phyloP scores from a whole-genome alignment of 1,140 invertebrate species.

The Pseudachorutes palmiensis region DNA sequence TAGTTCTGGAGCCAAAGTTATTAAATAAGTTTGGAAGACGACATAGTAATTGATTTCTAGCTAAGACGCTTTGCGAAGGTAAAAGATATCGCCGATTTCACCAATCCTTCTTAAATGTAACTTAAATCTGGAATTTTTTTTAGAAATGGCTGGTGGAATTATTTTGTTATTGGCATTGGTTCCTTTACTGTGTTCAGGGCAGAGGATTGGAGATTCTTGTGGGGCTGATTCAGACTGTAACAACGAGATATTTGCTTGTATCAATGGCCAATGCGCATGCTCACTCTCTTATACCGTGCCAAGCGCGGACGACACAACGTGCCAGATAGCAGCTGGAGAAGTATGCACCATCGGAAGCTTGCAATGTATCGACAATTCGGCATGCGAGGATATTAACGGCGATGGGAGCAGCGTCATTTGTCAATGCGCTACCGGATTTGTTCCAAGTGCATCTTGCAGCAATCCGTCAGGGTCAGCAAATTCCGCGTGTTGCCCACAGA shows the following conservation, averaged over 20 bases:
- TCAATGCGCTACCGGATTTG: conserved; percentile 4
- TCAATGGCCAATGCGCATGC: conserved; percentile 18
- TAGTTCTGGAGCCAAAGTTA: no score
- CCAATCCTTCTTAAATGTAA: no score
- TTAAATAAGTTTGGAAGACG: no score
- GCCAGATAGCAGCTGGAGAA: conserved; percentile 19
- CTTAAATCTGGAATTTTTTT: no score
- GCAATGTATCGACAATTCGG: conserved; percentile 19
- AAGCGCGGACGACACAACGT: conserved; percentile 10
- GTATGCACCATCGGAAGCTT: conserved; percentile 16
- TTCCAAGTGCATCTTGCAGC: conserved; percentile 1
- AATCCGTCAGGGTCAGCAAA: neutral
- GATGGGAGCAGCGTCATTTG: conserved; percentile 6
- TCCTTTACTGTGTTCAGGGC: neutral
- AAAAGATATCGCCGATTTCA: no score
- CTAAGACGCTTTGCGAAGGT: no score
- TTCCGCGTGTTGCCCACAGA: conserved; percentile 14
- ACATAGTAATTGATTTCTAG: no score
- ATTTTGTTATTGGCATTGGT: neutral
- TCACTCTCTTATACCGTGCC: conserved; percentile 21
- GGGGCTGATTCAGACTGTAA: conserved; percentile 4
- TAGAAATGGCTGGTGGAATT: neutral
- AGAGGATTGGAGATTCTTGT: conserved; percentile 8
- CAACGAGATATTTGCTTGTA: conserved; percentile 7
- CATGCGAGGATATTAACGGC: conserved; percentile 11